A percentile compares a stretch with the other conserved stretches of the same genome.
phyloP scores from a whole-genome alignment of 2,113 vertebrate genomes.

The Chamaea fasciata region DNA sequence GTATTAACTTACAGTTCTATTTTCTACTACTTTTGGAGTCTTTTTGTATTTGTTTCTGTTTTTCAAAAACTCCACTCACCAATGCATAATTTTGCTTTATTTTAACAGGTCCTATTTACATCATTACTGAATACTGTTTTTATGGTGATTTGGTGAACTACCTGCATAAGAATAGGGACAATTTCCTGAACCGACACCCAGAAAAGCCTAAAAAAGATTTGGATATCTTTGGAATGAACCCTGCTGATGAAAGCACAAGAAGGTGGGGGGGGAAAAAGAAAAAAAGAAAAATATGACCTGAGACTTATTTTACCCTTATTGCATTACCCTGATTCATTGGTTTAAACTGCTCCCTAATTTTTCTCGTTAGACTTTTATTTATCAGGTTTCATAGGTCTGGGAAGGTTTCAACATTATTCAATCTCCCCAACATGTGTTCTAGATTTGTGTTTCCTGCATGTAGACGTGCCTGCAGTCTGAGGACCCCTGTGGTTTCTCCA shows the following conservation, averaged over 20 bases:
- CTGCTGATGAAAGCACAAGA: slow-evolving; percentile 90
- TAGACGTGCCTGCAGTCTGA: not conserved
- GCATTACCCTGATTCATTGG: not conserved
- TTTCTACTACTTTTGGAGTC: not conserved
- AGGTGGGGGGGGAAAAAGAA: slow-evolving; percentile 69
- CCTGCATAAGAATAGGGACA: slow-evolving; percentile 95
- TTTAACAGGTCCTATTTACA: slow-evolving; percentile 92
- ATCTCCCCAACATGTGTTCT: not conserved
- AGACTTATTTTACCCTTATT: not conserved
- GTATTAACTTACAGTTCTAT: not conserved
- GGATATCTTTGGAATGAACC: slow-evolving; percentile 96
- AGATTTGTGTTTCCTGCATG: not conserved
- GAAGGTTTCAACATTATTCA: not conserved
- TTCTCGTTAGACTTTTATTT: not conserved
- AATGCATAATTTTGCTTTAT: not conserved
- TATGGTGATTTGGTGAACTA: slow-evolving; percentile 98
- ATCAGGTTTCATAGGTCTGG: not conserved
- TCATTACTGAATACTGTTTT: slow-evolving; percentile 98
- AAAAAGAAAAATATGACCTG: not conserved
- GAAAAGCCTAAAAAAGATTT: slow-evolving; percentile 94
- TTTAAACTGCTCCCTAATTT: not conserved
- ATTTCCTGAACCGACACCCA: slow-evolving; percentile 83
- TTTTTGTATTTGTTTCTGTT: not conserved
- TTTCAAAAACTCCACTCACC: not conserved
- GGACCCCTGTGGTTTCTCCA: not conserved